Evolutionary conservation across 2,113 vertebrate species (phyloP).

Genomic region (Amblyopsis rosae): DNA sequence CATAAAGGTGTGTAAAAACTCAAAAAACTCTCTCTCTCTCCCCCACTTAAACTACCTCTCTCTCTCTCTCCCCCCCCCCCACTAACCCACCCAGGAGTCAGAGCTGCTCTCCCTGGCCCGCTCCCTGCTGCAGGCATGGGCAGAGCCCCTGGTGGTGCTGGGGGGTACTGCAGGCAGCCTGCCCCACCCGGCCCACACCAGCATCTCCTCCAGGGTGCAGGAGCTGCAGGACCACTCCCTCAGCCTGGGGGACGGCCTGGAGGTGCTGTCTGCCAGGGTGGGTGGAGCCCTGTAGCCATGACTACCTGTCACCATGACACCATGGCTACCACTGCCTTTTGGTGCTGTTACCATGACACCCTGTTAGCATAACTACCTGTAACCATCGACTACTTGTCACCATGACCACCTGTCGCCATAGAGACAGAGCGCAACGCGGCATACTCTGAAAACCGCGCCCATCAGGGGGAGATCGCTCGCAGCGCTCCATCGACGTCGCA

Average conservation of each 20-base stretch:
- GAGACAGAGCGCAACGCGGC: too few relatives aligned
- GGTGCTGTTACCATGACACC: too few relatives aligned
- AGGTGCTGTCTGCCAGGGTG: conserved; percentile 71
- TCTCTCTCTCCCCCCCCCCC: background rate
- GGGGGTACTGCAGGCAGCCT: conserved; percentile 59
- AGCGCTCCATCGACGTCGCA: too few relatives aligned
- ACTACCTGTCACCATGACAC: background rate
- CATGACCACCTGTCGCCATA: too few relatives aligned
- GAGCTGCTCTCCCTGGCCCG: conserved; percentile 75
- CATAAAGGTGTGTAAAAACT: too few relatives aligned
- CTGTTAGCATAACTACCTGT: too few relatives aligned
- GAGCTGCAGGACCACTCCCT: conserved; percentile 73
- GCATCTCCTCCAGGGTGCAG: conserved; percentile 69
- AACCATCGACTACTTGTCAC: too few relatives aligned
- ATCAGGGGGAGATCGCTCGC: too few relatives aligned
- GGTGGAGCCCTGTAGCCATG: background rate
- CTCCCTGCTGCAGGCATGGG: conserved; percentile 77
- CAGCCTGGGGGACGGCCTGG: conserved; percentile 71
- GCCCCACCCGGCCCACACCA: conserved; percentile 66
- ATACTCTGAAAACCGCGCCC: too few relatives aligned
- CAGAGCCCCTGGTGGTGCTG: conserved; percentile 66
- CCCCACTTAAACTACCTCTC: background rate
- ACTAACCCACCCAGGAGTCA: conserved; percentile 57
- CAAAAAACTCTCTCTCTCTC: background rate
- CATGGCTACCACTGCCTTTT: background rate